phyloP scores from a whole-genome alignment of 2,797 vertebrate genomes.

The Sebastes vulpes region DNA sequence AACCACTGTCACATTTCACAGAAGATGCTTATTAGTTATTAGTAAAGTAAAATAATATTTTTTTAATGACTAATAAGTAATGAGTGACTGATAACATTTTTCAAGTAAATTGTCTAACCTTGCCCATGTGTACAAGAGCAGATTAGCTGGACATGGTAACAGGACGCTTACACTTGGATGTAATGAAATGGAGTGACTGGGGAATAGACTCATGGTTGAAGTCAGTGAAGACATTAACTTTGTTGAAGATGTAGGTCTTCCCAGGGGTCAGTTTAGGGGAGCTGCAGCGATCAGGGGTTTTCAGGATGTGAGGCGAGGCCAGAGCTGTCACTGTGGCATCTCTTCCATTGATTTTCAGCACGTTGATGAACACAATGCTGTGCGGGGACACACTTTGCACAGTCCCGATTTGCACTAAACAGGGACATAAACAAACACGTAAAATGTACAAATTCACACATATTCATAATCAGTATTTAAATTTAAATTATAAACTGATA shows the following conservation, averaged over 20 bases:
- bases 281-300: not conserved
- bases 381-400: constrained; percentile 41
- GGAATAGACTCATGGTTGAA: constrained; percentile 6
- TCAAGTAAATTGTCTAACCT: not conserved
- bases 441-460: not conserved
- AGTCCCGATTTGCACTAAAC: constrained; percentile 49
- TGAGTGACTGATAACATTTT: not conserved
- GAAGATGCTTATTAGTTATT: not conserved
- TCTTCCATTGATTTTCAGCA: constrained; percentile 20
- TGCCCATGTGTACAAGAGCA: not conserved
- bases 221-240: not conserved
- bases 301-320: not conserved
- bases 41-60: not conserved
- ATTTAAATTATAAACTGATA: not conserved
- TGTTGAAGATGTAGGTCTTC: constrained; percentile 41
- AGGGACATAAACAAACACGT: not conserved
- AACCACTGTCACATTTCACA: not conserved
- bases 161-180: constrained; percentile 20
- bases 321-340: not conserved
- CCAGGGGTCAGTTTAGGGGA: constrained; percentile 32
- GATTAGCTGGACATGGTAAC: not conserved
- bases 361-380: constrained; percentile 20
- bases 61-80: not conserved
- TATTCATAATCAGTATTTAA: not conserved
- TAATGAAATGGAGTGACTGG: constrained; percentile 46